These are phyloP conservation scores for Charaxes varanes DNA, from an alignment of 1,140 invertebrate species.

Conservation along the genomic window DNA sequence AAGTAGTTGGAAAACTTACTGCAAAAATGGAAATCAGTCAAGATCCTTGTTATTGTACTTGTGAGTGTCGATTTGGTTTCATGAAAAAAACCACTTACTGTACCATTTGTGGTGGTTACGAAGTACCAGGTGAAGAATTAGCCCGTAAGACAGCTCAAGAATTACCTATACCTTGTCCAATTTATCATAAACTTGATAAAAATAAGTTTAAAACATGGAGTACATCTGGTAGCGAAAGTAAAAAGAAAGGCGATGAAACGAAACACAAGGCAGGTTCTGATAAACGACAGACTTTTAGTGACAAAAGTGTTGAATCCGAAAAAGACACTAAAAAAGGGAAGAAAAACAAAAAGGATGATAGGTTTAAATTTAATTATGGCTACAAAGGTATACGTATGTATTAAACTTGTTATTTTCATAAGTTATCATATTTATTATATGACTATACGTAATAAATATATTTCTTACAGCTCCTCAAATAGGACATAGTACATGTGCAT, in stretches of 20 bases:
- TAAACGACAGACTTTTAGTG: constrained; percentile 19
- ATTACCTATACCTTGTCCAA: constrained; percentile 47
- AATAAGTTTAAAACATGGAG: constrained; percentile 44
- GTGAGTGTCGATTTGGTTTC: constrained; percentile 60
- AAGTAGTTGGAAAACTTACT: constrained; percentile 38
- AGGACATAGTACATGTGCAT: constrained; percentile 51
- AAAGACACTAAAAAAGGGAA: constrained; percentile 48
- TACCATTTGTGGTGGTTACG: constrained; percentile 52
- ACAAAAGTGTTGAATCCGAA: constrained; percentile 47
- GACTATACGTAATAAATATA: not conserved
- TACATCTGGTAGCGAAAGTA: constrained; percentile 46
- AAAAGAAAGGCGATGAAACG: constrained; percentile 33
- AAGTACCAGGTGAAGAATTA: constrained; percentile 44
- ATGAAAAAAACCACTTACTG: constrained; percentile 59
- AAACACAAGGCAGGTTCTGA: constrained; percentile 33
- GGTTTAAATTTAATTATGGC: constrained; percentile 62
- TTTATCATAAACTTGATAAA: constrained; percentile 59
- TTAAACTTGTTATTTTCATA: constrained; percentile 12
- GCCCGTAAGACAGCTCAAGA: constrained; percentile 19
- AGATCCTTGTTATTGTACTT: constrained; percentile 56
- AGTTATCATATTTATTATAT: constrained; percentile 6
- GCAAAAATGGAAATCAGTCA: constrained; percentile 40
- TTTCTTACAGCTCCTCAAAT: constrained; percentile 49
- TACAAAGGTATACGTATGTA: constrained; percentile 68
- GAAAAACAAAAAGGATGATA: constrained; percentile 45